Base-by-base conservation (phyloP, 2,888 invertebrate species). In the Scelioninae gen. 1 region DNA sequence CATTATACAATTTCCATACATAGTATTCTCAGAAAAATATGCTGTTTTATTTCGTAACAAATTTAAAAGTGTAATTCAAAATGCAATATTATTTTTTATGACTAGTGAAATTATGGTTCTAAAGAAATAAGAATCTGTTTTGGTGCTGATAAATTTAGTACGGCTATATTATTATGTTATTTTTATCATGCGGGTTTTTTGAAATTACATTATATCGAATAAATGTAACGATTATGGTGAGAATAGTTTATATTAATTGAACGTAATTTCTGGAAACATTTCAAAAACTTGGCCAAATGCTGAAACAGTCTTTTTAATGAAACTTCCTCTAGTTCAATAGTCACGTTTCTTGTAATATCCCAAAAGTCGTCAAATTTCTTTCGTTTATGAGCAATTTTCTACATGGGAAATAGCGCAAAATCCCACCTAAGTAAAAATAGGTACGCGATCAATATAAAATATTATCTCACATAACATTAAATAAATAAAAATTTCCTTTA, bases 291-390 rank as follows among this genome's bases (percentile, higher is more conserved):
- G 16, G 47, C 43, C 51, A 29, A 34, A 13, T 13, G 53, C 10
- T 49, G 45, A 56, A 56, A 58, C 58, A 43, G 16, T 53, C 13
- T 75, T 23, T 23, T 66, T 75, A 66, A 65, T 75, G 65, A 47
- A 75, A 75, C 60, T 76, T 66, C 58, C 32, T 32, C 11, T n/a
- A 34, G 68, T 76, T 68, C 76, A 68, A 76, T 76, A 76, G 68
- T 76, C 76, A 76, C 76, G 76, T 76, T 56, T 76, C 68, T 60
- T 68, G 76, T 62, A 76, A 76, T 68, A 53, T 32, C 53, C 53
- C 34, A 43, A 62, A 66, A 51, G 68, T 76, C 76, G 60, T 68
- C 53, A 68, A 60, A 60, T 66, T 51, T 68, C 62, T 65, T 68
- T 60, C 76, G 29, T 60, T 62, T 60, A 60, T 53, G 66, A 76